Base-by-base conservation (phyloP, 1,140 invertebrate species). In the Drosophila hydei region DNA sequence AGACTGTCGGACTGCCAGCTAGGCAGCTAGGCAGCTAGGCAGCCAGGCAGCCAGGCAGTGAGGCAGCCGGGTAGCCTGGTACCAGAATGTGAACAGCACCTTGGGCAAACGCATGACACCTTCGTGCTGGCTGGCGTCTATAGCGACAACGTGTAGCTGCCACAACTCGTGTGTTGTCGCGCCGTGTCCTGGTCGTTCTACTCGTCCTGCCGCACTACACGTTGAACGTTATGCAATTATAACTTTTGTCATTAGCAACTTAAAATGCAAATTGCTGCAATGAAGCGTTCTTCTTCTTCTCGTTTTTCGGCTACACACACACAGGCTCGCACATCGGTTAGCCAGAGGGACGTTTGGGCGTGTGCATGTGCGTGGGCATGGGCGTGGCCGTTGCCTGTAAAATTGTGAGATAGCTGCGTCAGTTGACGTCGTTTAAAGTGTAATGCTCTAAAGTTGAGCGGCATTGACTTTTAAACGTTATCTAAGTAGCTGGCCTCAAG, bases 191-290 rank as follows among this genome's bases (percentile, higher is more conserved):
- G 38, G 12, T 45, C 33, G 47, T 60, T 6, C 47, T 55, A 25
- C 52, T 40, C 25, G 58, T 42, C 40, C 27, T 42, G 43, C 33
- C 40, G 45, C 64, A 47, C 62, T 78, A 58, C 67, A 88, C 58
- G 83, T 62, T 76, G 84, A 83, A 72, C 83, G 84, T 88, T 88
- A 87, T 88, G 83, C 83, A 87, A 87, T 87, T 87, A 88, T 88
- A 88, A 88, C 83, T 88, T 88, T 88, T 88, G 83, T 88, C 83
- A 88, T 88, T 88, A 88, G 83, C 83, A 88, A 88, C 83, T 88
- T 88, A 88, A 88, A 88, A 88, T 88, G 83, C 83, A 88, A 88
- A 88, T 88, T 88, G 84, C 83, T 79, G 83, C 83, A 88, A 88
- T 88, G 83, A 88, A 88, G 83, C 83, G 83, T 83, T 65, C 78